These are phyloP conservation scores for Diprion similis DNA, from an alignment of 1,140 invertebrate genomes.

Conservation along the genomic window DNA sequence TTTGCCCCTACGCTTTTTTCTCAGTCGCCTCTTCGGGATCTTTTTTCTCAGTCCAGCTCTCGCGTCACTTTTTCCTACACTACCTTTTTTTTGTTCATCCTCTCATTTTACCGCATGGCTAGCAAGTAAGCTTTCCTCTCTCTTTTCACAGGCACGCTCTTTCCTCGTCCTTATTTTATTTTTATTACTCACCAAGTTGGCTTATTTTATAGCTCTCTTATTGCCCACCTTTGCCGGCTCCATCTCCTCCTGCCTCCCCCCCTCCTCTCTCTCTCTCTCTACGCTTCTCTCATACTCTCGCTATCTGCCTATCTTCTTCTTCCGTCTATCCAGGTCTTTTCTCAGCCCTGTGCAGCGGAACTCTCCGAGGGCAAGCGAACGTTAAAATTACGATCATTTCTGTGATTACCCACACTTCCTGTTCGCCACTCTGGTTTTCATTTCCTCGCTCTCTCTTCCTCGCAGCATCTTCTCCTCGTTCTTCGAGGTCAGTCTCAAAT, in stretches of 20 bases:
- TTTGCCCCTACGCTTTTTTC: slow-evolving; percentile 13
- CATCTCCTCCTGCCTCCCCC: too few species aligned
- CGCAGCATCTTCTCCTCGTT: background rate
- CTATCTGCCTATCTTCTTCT: background rate
- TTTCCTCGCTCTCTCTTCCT: background rate
- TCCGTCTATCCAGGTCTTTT: background rate
- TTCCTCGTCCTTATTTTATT: slow-evolving; percentile 4
- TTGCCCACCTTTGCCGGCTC: too few species aligned
- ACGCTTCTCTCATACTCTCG: background rate
- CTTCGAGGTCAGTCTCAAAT: too few species aligned
- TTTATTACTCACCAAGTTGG: too few species aligned
- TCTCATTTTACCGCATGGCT: too few species aligned
- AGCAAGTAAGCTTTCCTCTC: slow-evolving; percentile 7
- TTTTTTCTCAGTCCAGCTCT: too few species aligned
- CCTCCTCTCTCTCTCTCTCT: too few species aligned
- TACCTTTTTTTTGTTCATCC: too few species aligned
- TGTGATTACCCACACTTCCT: slow-evolving; percentile 9
- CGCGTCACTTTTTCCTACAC: too few species aligned
- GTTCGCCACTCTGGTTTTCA: background rate
- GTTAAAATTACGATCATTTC: slow-evolving; percentile 21
- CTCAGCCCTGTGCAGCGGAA: background rate
- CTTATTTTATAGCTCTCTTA: too few species aligned
- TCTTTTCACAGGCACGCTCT: slow-evolving; percentile 15
- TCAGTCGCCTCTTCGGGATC: slow-evolving; percentile 23
- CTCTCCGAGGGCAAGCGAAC: slow-evolving; percentile 16